A percentile compares a stretch with the other conserved stretches of the same genome.
Evolutionary conservation across 2,888 invertebrate genomes (phyloP).

Genomic region (Caenorhabditis panamensis): DNA sequence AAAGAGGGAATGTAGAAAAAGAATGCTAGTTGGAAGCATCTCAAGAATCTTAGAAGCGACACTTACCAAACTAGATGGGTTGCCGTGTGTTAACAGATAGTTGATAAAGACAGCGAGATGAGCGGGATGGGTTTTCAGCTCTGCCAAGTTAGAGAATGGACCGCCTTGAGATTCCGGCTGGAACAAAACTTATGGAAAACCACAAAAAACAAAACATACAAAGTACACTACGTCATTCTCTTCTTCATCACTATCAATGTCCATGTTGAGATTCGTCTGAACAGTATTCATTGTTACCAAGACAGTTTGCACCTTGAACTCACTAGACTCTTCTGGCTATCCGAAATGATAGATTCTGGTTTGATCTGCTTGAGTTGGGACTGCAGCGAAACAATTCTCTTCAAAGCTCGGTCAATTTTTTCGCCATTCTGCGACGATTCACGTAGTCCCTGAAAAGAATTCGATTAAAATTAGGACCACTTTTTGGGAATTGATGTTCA

Average conservation of each 20-base stretch:
- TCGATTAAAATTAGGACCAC: too few relatives aligned
- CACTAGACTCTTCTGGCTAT: constrained; percentile 53
- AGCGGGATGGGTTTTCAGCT: constrained; percentile 90
- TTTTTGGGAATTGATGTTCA: too few relatives aligned
- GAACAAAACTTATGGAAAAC: constrained; percentile 72
- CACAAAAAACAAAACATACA: constrained; percentile 19
- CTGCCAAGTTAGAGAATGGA: constrained; percentile 90
- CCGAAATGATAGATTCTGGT: constrained; percentile 44
- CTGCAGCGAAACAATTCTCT: constrained; percentile 70
- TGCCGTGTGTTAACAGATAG: constrained; percentile 90
- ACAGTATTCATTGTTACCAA: not conserved
- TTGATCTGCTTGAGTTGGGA: constrained; percentile 66
- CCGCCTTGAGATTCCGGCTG: constrained; percentile 89
- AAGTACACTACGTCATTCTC: constrained; percentile 61
- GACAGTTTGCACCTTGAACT: constrained; percentile 2
- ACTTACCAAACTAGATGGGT: constrained; percentile 87
- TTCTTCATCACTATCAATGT: constrained; percentile 68
- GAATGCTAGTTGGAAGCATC: too few relatives aligned
- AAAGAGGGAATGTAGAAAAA: not conserved
- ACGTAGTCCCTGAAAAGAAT: constrained; percentile 68
- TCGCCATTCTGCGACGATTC: constrained; percentile 70
- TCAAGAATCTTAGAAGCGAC: not conserved
- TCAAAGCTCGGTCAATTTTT: constrained; percentile 69
- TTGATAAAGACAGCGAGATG: constrained; percentile 96
- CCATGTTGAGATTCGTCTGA: constrained; percentile 66